Percentiles rank a stretch among this genome's conserved stretches.
phyloP scores from a whole-genome alignment of 2,888 invertebrate genomes.

The Nematopogon swammerdamellus region DNA sequence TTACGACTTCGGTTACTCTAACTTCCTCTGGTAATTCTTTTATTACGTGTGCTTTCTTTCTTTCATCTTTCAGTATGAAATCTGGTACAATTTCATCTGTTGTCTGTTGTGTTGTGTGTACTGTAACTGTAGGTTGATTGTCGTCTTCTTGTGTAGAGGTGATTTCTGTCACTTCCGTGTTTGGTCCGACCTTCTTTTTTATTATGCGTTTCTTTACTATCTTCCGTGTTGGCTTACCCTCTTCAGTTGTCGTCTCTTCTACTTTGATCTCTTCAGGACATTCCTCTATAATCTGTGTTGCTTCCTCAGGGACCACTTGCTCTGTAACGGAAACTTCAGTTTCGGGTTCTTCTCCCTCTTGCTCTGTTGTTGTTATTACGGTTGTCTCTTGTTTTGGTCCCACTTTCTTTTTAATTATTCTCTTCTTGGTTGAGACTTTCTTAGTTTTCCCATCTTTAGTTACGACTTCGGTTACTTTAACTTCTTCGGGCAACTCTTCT shows the following conservation, averaged over 20 bases:
- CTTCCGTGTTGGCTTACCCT: constrained; percentile 10
- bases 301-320: constrained; percentile 14
- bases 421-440: constrained; percentile 16
- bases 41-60: constrained; percentile 15
- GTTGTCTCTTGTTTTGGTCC: constrained; percentile 27
- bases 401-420: constrained; percentile 25
- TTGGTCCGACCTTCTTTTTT: constrained; percentile 25
- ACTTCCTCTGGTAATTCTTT: constrained; percentile 33
- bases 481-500: constrained; percentile 8
- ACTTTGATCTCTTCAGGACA: constrained; percentile 19
- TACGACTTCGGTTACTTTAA: constrained; percentile 14
- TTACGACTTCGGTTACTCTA: constrained; percentile 23
- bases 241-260: not conserved
- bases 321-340: constrained; percentile 18
- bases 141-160: constrained; percentile 35
- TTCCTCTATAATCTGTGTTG: constrained; percentile 11
- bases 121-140: constrained; percentile 29
- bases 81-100: constrained; percentile 15
- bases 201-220: constrained; percentile 18
- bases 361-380: constrained; percentile 31
- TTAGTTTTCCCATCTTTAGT: constrained; percentile 14
- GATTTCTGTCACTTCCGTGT: constrained; percentile 36
- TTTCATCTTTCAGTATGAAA: not conserved
- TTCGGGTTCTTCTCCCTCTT: constrained; percentile 28
- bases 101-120: constrained; percentile 24